Conservation (phyloP, 2,888 invertebrate species). For the Malthinus seriepunctatus region DNA sequence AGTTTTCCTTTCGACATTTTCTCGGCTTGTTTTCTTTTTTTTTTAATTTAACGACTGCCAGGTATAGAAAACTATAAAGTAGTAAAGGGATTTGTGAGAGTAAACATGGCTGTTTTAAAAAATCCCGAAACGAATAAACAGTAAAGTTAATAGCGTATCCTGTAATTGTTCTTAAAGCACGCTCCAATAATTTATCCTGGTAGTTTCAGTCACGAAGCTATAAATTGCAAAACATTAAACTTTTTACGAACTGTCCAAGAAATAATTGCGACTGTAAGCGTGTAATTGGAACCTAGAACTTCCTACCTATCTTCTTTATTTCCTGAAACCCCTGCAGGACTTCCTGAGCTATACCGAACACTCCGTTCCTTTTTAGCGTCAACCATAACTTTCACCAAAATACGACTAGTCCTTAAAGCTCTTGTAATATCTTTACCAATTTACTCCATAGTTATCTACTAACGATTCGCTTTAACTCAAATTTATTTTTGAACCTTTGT, state of each 20-base stretch:
- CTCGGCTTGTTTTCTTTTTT: no score
- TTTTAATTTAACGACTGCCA: no score
- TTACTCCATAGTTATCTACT: conserved; percentile 16
- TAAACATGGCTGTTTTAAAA: neutral
- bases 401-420: conserved; percentile 18
- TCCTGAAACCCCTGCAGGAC: conserved; percentile 31
- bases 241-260: conserved; percentile 52
- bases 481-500: neutral
- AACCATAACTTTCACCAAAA: conserved; percentile 21
- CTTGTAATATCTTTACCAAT: conserved; percentile 14
- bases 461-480: conserved; percentile 10
- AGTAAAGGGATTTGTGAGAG: no score
- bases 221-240: conserved; percentile 52
- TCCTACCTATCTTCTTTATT: conserved; percentile 32
- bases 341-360: conserved; percentile 17
- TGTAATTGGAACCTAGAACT: conserved; percentile 46
- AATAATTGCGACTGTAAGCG: conserved; percentile 52
- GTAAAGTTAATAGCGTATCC: conserved; percentile 36
- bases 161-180: conserved; percentile 42
- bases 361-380: conserved; percentile 16
- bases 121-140: conserved; percentile 30
- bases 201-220: conserved; percentile 45
- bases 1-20: no score
- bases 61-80: no score
- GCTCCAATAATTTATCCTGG: conserved; percentile 43